Base-by-base conservation (phyloP, 2,797 vertebrate species). In the Gouania willdenowi region DNA sequence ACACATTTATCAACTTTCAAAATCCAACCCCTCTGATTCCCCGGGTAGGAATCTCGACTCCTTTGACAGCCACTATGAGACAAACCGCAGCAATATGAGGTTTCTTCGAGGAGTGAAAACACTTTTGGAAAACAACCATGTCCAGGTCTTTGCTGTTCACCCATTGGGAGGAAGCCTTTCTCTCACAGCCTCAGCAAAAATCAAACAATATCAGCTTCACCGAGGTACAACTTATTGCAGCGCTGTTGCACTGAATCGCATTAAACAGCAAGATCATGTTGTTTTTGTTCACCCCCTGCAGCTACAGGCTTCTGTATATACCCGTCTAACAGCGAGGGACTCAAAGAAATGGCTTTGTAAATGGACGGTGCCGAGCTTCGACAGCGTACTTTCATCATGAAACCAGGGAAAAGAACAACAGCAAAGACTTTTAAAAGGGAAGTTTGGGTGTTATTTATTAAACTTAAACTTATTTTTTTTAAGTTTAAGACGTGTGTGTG, bases 171-270 rank as follows among this genome's bases (percentile, higher is more conserved):
- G n/a, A n/a, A n/a, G 11, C 14, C 8, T 26, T 39, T 26, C 5
- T n/a, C 22, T 18, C 8, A 40, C 26, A 8, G 16, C 20, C 24
- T n/a, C 29, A 36, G 13, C 17, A 10, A 29, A 27, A 28, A 9
- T 13, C 15, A 22, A 38, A 33, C 32, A 26, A 28, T 6, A 23
- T 9, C 8, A 19, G 14, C 31, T 45, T 36, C 49, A 13, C 44
- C 40, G 27, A 45, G 16, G 21, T 28, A 19, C 6, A 2, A 24
- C 37, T 39, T 22, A 41, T 53, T 63, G 32, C 41, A 41, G 11
- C 2, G 10, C 53, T 40, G 5, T 44, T 61, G 55, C 54, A 22
- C 13, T 28, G 26, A 58, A 26, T 60, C 36, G 38, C 42, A 66
- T 46, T 25, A 15, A 58, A 39, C 5, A 34, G 14, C 9, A 11